Evolutionary conservation across 2,888 invertebrate species (phyloP), one percentile per base, ranked within the genome.

Genomic region (Mayetiola destructor): DNA sequence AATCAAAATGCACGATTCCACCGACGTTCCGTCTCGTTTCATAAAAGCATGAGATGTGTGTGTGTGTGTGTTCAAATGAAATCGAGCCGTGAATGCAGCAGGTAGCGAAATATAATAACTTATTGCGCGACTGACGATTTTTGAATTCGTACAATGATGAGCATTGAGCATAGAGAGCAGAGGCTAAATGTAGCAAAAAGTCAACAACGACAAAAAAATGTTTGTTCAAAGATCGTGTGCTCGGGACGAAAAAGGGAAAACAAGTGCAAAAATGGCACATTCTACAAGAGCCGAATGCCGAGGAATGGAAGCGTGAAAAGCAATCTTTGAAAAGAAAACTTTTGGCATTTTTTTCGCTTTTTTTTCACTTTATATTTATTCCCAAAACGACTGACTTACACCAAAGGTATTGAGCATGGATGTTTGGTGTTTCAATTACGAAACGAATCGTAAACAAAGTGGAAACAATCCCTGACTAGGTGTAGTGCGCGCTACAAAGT

Each of bases 381-480:
- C n/a, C n/a, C n/a, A n/a, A n/a, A n/a, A n/a, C n/a, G n/a, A n/a
- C n/a, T n/a, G n/a, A n/a, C n/a, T n/a, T n/a, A n/a, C n/a, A n/a
- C n/a, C n/a, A n/a, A n/a, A n/a, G n/a, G n/a, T n/a, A 37, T 21
- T 4, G 21, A 23, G 12, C 14, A 14, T 23, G 42, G 21, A 23
- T 42, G 23, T 16, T 20, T 18, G 23, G 14, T 42, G 16, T 48
- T 48, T 48, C 48, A 48, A 48, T 48, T 48, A 48, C 48, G 48
- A 16, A 5, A 27, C 27, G 6, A 48, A 48, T n/a, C 2, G 9
- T 27, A 48, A 48, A 48, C 27, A 48, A 27, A 27, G 48, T 48
- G 48, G 48, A 48, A 48, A 48, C 23, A 48, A n/a, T 1, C 27
- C 27, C 21, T n/a, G 40, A 20, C 27, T 27, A 23, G 27, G 27